Conservation (phyloP, 2,888 invertebrate species). For the Dermolepida albohirtum region DNA sequence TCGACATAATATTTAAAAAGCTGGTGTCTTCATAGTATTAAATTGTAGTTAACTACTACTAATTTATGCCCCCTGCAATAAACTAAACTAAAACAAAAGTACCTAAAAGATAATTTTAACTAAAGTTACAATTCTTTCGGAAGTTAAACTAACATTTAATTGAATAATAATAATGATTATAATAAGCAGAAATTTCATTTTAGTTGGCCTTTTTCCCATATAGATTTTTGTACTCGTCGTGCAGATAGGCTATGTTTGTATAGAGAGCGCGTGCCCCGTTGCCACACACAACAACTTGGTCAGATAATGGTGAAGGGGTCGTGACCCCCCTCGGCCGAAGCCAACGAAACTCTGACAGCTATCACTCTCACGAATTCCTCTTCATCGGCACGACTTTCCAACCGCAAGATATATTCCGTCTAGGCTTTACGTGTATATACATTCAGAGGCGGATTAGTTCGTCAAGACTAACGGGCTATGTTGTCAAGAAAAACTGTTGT, state of each 20-base stretch:
- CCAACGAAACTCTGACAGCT: slow-evolving; percentile 52
- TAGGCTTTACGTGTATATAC: neutral
- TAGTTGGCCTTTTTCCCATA: slow-evolving; percentile 37
- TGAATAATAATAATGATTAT: slow-evolving; percentile 35
- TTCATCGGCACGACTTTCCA: slow-evolving; percentile 36
- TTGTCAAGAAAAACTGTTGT: too few species aligned
- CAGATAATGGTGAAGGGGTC: slow-evolving; percentile 49
- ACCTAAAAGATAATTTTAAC: slow-evolving; percentile 17
- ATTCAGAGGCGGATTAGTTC: slow-evolving; percentile 11
- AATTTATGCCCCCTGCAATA: too few species aligned
- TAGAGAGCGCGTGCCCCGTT: slow-evolving; percentile 48
- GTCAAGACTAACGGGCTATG: neutral
- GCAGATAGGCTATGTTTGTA: slow-evolving; percentile 33
- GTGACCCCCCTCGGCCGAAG: slow-evolving; percentile 50
- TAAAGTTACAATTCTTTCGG: slow-evolving; percentile 27
- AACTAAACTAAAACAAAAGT: neutral
- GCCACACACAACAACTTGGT: slow-evolving; percentile 46
- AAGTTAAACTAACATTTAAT: slow-evolving; percentile 34
- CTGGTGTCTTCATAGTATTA: too few species aligned
- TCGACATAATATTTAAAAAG: too few species aligned
- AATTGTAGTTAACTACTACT: too few species aligned
- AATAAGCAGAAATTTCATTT: slow-evolving; percentile 33
- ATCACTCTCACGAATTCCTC: slow-evolving; percentile 53
- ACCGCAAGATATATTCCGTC: slow-evolving; percentile 29
- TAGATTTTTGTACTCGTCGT: slow-evolving; percentile 9